A percentile compares a stretch with the other conserved stretches of the same genome.
Evolutionary conservation across 2,797 vertebrate species (phyloP).

Genomic region (Alfaro cultratus): DNA sequence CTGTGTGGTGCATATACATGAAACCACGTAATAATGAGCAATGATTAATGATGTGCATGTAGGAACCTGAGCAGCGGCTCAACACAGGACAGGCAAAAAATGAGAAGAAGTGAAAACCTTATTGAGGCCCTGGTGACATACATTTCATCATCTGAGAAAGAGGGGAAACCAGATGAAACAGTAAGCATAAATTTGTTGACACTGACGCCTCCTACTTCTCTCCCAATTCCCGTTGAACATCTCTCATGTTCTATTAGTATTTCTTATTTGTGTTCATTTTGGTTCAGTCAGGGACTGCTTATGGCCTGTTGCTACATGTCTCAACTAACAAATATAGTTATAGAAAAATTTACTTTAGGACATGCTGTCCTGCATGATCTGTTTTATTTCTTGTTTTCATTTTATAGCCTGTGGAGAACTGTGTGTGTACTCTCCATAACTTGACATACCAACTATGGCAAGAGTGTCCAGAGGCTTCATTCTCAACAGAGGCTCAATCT

Average conservation of each 20-base stretch:
- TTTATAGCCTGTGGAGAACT: constrained; percentile 92
- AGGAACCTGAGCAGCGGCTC: constrained; percentile 89
- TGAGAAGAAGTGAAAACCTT: constrained; percentile 85
- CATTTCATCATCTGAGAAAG: constrained; percentile 85
- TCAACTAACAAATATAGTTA: background rate
- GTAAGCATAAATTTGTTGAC: constrained; percentile 60
- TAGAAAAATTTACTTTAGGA: background rate
- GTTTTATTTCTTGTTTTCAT: constrained; percentile 15
- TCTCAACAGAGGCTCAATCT: constrained; percentile 30
- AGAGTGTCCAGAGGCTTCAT: constrained; percentile 85
- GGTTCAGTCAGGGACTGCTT: background rate
- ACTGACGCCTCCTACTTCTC: background rate
- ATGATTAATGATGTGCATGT: constrained; percentile 12
- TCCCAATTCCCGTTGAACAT: background rate
- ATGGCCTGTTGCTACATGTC: background rate
- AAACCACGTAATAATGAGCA: background rate
- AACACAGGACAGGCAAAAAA: constrained; percentile 79
- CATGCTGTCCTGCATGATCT: background rate
- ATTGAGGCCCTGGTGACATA: constrained; percentile 89
- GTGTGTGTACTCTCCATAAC: constrained; percentile 92
- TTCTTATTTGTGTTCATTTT: background rate
- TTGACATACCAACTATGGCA: constrained; percentile 89
- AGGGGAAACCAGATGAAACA: constrained; percentile 86
- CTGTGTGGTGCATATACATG: background rate
- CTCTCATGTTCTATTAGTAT: background rate